Evolutionary conservation across 2,888 invertebrate species (phyloP).

Genomic region (Spilarctia lutea): DNA sequence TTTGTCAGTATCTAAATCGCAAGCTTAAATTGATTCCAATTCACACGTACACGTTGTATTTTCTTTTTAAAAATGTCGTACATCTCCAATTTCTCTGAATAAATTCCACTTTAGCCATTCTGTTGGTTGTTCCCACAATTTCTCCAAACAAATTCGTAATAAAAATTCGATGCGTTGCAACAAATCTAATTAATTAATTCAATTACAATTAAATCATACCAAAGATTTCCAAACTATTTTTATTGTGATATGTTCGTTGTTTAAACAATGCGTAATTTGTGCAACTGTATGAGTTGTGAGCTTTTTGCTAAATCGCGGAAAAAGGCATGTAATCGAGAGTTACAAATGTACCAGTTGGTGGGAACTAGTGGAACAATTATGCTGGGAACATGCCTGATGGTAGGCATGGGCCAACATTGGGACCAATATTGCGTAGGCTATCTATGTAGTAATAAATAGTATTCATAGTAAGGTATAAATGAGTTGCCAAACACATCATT

Average conservation of each 20-base stretch:
- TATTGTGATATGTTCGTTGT: constrained; percentile 46
- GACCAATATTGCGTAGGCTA: constrained; percentile 37
- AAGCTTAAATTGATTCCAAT: not conserved
- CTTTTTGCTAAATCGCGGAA: constrained; percentile 57
- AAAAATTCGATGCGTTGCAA: constrained; percentile 22
- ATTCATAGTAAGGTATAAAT: not conserved
- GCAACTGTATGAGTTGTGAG: constrained; percentile 44
- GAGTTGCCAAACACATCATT: not conserved
- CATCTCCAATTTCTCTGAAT: constrained; percentile 5
- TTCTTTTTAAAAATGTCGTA: not conserved
- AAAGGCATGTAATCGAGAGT: constrained; percentile 51
- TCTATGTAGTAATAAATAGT: not conserved
- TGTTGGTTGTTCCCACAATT: constrained; percentile 40
- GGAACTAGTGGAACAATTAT: constrained; percentile 48
- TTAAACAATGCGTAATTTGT: constrained; percentile 53
- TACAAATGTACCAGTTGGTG: constrained; percentile 48
- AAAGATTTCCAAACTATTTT: constrained; percentile 45
- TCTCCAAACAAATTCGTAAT: constrained; percentile 31
- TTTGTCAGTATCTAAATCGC: not conserved
- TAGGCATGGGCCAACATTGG: constrained; percentile 27
- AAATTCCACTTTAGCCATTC: constrained; percentile 23
- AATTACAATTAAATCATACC: constrained; percentile 48
- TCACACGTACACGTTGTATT: not conserved
- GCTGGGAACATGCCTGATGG: constrained; percentile 45
- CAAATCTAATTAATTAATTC: constrained; percentile 37